Evolutionary conservation across 2,888 invertebrate genomes (phyloP).

Genomic region (Dusona sp.): DNA sequence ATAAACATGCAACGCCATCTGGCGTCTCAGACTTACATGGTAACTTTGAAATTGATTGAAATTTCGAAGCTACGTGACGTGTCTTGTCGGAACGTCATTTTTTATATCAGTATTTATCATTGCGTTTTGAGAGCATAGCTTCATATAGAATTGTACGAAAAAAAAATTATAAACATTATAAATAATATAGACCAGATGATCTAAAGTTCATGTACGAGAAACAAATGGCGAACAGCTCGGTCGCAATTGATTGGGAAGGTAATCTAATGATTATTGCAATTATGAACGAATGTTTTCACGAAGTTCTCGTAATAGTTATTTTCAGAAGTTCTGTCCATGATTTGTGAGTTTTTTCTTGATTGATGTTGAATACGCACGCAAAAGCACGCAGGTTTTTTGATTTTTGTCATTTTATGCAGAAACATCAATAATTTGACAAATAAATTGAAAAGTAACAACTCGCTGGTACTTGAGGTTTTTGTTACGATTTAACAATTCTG

Average conservation of each 20-base stretch:
- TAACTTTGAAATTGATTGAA: slow-evolving; percentile 17
- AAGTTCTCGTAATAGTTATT: slow-evolving; percentile 37
- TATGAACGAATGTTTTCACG: not conserved
- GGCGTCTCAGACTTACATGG: not conserved
- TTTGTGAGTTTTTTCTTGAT: slow-evolving; percentile 2
- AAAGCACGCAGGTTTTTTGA: not conserved
- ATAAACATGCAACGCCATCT: slow-evolving; percentile 52
- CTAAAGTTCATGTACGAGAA: slow-evolving; percentile 26
- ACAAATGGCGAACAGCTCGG: slow-evolving; percentile 78
- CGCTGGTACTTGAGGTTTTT: not conserved
- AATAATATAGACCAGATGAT: slow-evolving; percentile 52
- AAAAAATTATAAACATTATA: slow-evolving; percentile 18
- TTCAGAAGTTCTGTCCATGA: not conserved
- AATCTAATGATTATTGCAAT: slow-evolving; percentile 56
- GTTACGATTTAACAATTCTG: not conserved
- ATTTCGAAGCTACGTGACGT: slow-evolving; percentile 41
- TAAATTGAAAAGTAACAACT: not conserved
- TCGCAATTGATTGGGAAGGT: slow-evolving; percentile 80
- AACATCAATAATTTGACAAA: not conserved
- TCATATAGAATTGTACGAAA: slow-evolving; percentile 15
- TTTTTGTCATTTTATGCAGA: slow-evolving; percentile 16
- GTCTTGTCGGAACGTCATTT: slow-evolving; percentile 36
- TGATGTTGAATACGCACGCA: slow-evolving; percentile 12
- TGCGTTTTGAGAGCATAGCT: not conserved
- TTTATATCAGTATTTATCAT: slow-evolving; percentile 11